Percentiles rank a stretch among this genome's conserved stretches.
phyloP scores from a whole-genome alignment of 1,140 invertebrate genomes.

The Euwallacea fornicatus region DNA sequence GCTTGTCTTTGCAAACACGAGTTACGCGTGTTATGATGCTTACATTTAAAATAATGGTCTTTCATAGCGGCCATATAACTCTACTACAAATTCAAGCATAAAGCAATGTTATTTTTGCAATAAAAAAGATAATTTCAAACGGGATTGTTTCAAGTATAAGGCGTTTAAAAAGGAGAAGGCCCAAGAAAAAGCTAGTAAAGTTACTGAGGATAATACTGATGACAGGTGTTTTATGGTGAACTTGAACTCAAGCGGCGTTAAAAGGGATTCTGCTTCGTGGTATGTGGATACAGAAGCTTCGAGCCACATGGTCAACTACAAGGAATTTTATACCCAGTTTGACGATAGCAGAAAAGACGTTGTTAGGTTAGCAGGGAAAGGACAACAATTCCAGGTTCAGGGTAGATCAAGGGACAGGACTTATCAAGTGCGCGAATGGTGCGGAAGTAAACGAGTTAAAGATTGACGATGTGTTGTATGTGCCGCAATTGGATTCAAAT shows the following conservation, averaged over 20 bases:
- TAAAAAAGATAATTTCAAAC: conserved; percentile 7
- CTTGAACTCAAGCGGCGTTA: conserved; percentile 1
- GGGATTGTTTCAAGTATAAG: conserved; percentile 4
- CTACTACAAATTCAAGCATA: background rate
- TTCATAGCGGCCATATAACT: no score
- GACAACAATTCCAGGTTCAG: conserved; percentile 6
- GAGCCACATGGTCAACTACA: conserved; percentile 8
- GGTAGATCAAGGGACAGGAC: conserved; percentile 13
- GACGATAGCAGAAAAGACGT: background rate
- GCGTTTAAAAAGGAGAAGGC: conserved; percentile 7
- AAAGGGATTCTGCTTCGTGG: conserved; percentile 8
- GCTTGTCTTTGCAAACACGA: no score
- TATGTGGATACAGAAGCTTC: conserved; percentile 11
- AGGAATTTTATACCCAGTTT: background rate
- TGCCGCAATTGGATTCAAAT: conserved; percentile 13
- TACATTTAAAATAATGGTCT: no score
- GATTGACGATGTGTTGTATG: conserved; percentile 18
- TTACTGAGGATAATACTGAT: background rate
- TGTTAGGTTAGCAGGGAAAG: conserved; percentile 1
- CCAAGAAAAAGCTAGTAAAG: background rate
- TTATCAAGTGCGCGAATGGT: conserved; percentile 10
- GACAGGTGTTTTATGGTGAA: background rate
- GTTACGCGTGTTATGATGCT: no score
- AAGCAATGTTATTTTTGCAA: conserved; percentile 13
- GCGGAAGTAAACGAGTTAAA: background rate